phyloP scores from a whole-genome alignment of 2,888 invertebrate genomes.

The Chalcis sispes region DNA sequence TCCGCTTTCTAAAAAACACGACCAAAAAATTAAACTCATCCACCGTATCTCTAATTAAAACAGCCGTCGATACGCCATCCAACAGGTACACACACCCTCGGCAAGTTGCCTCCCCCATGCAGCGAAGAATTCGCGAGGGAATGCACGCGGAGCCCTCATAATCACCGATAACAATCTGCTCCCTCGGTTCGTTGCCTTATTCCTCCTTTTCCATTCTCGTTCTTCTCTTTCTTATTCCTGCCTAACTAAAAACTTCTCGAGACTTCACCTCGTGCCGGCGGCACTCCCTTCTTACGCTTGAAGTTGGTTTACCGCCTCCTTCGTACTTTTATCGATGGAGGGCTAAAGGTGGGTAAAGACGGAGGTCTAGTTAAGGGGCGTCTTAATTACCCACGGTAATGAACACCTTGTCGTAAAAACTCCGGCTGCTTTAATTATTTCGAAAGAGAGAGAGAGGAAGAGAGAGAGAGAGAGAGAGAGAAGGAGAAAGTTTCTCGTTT shows the following conservation, averaged over 20 bases:
- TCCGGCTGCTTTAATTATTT: constrained; percentile 76
- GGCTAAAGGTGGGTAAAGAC: constrained; percentile 74
- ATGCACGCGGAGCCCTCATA: constrained; percentile 60
- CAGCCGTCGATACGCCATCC: no score
- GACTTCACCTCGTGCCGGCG: constrained; percentile 21
- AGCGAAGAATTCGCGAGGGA: neutral
- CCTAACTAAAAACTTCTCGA: no score
- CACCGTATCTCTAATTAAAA: no score
- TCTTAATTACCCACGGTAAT: constrained; percentile 77
- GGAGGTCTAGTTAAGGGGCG: constrained; percentile 76
- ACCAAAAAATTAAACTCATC: no score
- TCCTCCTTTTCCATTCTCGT: constrained; percentile 35
- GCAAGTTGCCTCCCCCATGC: no score
- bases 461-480: constrained; percentile 4
- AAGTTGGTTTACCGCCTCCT: constrained; percentile 76
- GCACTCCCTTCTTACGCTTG: constrained; percentile 65
- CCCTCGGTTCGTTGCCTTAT: no score
- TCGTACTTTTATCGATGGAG: constrained; percentile 67
- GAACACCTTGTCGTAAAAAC: constrained; percentile 77
- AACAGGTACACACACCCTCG: no score
- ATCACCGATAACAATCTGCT: constrained; percentile 61
- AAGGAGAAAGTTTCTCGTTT: neutral
- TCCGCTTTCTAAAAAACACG: no score
- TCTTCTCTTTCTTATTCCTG: constrained; percentile 45
- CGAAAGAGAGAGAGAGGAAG: constrained; percentile 40